These are phyloP conservation scores for Dione vanillae DNA, from an alignment of 2,888 invertebrate species.

Conservation along the genomic window DNA sequence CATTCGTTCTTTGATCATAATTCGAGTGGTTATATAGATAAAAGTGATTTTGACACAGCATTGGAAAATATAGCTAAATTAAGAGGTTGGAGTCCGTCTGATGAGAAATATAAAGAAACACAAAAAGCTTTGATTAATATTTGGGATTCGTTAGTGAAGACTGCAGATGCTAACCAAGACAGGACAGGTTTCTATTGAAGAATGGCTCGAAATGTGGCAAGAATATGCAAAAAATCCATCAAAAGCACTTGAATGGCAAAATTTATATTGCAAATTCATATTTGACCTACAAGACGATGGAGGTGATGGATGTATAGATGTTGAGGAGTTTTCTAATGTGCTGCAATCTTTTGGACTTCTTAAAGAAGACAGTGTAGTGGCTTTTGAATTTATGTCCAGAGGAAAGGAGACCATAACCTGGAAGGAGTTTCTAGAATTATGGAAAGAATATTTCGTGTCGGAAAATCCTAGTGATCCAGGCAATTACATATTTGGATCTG, in stretches of 20 bases:
- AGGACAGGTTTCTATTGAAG: constrained; percentile 45
- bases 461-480: constrained; percentile 48
- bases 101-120: constrained; percentile 88
- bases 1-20: constrained; percentile 91
- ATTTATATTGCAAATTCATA: constrained; percentile 91
- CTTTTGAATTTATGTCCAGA: constrained; percentile 90
- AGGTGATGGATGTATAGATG: constrained; percentile 88
- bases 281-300: constrained; percentile 92
- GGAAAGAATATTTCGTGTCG: constrained; percentile 86
- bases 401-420: constrained; percentile 87
- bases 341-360: constrained; percentile 88
- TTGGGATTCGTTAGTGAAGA: constrained; percentile 90
- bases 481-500: constrained; percentile 49
- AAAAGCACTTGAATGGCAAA: constrained; percentile 87
- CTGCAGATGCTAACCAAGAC: constrained; percentile 89
- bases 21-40: constrained; percentile 91
- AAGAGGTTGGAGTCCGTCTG: constrained; percentile 88
- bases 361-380: constrained; percentile 87
- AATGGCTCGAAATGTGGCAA: constrained; percentile 51
- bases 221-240: constrained; percentile 51
- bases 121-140: constrained; percentile 89
- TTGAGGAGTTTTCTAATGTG: constrained; percentile 90
- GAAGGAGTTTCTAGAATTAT: constrained; percentile 88
- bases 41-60: constrained; percentile 91
- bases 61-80: constrained; percentile 91